Base-by-base conservation (phyloP, 2,888 invertebrate genomes). In the Pteria penguin region DNA sequence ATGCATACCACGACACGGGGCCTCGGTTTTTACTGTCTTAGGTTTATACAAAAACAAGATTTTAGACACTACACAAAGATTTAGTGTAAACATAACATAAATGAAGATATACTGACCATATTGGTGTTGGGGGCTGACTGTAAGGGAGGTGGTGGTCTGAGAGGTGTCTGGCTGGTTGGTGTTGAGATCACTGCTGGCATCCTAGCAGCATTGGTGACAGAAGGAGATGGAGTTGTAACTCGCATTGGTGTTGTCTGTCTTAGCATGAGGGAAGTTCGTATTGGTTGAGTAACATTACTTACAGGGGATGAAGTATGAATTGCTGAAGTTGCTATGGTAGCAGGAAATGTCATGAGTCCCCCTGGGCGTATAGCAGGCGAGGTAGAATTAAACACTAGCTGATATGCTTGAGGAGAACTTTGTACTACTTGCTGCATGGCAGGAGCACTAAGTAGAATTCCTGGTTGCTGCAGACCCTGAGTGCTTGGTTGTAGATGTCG, bases 301-400 rank as follows among this genome's bases (percentile, higher is more conserved):
- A 60, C 60, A 26, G 68, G 57, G 0, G 32, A 32, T 14, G 68
- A 18, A 55, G 57, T 22, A 14, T 57, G 27, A 22, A 68, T 33
- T 24, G 32, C 57, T 14, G 68, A 18, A 18, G 29, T 31, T 29
- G 65, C 22, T 36, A 54, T 27, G 27, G 67, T 18, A 45, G 68
- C 45, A 22, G 67, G 65, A 29, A 82, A 78, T 5, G 81, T 82
- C 11, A 84, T 45, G 57, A 84, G 62, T 57, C 78, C 72, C 22
- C 84, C 86, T 24, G 85, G 82, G n/a, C 83, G 70, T 14, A 87
- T 61, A n/a, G 75, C 65, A 27, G 75, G 75, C 5, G 82, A 61
- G 3, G 80, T 78, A 0, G 86, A 80, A 33, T 78, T 82, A n/a
- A 85, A 84, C 61, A 86, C 85, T 22, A 86, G 78, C 75, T 87